These are phyloP conservation scores for Motacilla alba DNA, from an alignment of 2,113 vertebrate species.

Conservation along the genomic window DNA sequence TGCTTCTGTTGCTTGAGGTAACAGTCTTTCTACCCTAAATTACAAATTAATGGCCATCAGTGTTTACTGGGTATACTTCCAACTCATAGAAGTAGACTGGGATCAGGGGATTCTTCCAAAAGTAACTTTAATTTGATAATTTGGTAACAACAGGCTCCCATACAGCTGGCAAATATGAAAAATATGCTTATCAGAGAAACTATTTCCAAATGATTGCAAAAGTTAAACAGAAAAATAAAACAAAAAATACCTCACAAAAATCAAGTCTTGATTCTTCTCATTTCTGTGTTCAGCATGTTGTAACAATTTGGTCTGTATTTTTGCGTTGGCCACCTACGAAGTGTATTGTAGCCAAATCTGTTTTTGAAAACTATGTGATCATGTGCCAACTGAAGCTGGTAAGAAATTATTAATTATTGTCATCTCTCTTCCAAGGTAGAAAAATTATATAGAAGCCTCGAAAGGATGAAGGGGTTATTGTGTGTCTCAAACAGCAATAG, in stretches of 20 bases:
- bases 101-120: neutral
- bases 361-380: accelerated
- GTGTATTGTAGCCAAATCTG: neutral
- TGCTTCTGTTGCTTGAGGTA: neutral
- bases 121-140: neutral
- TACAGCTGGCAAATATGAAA: neutral
- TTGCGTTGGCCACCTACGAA: neutral
- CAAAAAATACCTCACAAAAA: neutral
- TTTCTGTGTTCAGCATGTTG: neutral
- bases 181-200: accelerated
- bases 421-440: neutral
- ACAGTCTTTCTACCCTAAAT: neutral
- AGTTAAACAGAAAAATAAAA: neutral
- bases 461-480: neutral
- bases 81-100: neutral
- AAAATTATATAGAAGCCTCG: neutral
- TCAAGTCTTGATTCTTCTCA: accelerated
- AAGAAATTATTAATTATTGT: neutral
- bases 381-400: neutral
- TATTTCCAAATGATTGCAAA: neutral
- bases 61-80: neutral
- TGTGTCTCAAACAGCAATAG: neutral
- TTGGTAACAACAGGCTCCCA: neutral
- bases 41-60: neutral
- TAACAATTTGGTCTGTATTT: neutral